A percentile compares a stretch with the other conserved stretches of the same genome.
Conservation (phyloP, 2,113 vertebrate species). For the Ibidorhyncha struthersii region DNA sequence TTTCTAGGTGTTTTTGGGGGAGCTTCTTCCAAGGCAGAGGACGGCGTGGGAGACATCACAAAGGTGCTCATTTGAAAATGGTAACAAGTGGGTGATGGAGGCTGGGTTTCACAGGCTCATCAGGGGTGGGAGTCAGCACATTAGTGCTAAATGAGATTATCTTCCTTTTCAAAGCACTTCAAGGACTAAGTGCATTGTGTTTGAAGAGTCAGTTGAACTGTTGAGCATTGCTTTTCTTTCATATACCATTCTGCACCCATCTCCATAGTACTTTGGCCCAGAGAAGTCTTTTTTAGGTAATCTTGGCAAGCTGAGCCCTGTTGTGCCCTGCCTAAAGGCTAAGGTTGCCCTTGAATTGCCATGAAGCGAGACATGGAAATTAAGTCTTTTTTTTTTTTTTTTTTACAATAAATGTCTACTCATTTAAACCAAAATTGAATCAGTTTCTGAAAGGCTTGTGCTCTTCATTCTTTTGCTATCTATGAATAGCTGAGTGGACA, state of each 20-base stretch:
- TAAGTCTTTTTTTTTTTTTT: background rate
- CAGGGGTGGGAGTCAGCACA: background rate
- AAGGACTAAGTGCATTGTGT: background rate
- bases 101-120: background rate
- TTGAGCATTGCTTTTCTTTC: background rate
- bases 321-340: background rate
- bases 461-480: background rate
- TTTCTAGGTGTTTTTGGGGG: background rate
- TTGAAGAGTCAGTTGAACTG: background rate
- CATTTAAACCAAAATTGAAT: background rate
- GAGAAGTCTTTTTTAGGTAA: background rate
- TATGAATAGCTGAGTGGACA: background rate
- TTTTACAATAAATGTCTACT: background rate
- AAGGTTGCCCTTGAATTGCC: background rate
- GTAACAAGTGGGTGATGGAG: conserved; percentile 53
- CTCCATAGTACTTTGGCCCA: background rate
- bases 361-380: background rate
- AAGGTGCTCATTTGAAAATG: conserved; percentile 15
- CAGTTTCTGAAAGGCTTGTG: background rate
- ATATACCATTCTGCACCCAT: background rate
- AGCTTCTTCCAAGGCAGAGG: background rate
- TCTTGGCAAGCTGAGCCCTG: background rate
- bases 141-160: conserved; percentile 25
- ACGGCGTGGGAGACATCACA: conserved; percentile 8
- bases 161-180: background rate